Evolutionary conservation across 2,113 vertebrate genomes (phyloP), one percentile per base, ranked within the genome.

Genomic region (Psettodes erumei): DNA sequence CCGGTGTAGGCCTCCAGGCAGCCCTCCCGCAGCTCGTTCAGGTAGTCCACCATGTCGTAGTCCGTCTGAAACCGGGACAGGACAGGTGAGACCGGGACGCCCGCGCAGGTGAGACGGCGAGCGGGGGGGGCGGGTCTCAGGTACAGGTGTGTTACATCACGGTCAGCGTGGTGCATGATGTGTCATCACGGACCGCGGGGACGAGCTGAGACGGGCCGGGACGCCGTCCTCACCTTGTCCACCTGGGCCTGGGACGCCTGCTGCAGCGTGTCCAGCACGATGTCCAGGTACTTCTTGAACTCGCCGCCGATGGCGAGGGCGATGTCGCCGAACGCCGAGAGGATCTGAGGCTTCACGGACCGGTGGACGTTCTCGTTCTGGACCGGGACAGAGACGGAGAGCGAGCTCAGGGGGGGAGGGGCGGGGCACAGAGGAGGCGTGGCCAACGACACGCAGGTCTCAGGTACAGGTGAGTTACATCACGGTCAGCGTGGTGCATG

Each of bases 41-140:
- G 93, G 90, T 99, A 99, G 91, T 99, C 98, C 94, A 99, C 97
- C 98, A 99, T 99, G 92, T 99, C 98, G 13, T 98, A 99, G 92
- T 99, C 98, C 0, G 96, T 97, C 98, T 99, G 90, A 9, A 59
- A 62, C 13, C n/a, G 8, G 53, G 3, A 5, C n/a, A 59, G n/a
- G n/a, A n/a, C n/a, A n/a, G n/a, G n/a, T n/a, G n/a, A n/a, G n/a
- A n/a, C n/a, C n/a, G n/a, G n/a, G n/a, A n/a, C n/a, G n/a, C n/a
- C n/a, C n/a, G n/a, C n/a, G n/a, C n/a, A n/a, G n/a, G n/a, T n/a
- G n/a, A n/a, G n/a, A n/a, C n/a, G n/a, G n/a, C n/a, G n/a, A n/a
- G n/a, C n/a, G n/a, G n/a, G n/a, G n/a, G n/a, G n/a, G n/a, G n/a
- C n/a, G 28, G 38, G 59, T 51, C 63, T 80, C 77, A 77, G 73